A percentile compares a stretch with the other conserved stretches of the same genome.
These are phyloP conservation scores for Crotalus viridis DNA, from an alignment of 2,113 vertebrate species.

Conservation along the genomic window DNA sequence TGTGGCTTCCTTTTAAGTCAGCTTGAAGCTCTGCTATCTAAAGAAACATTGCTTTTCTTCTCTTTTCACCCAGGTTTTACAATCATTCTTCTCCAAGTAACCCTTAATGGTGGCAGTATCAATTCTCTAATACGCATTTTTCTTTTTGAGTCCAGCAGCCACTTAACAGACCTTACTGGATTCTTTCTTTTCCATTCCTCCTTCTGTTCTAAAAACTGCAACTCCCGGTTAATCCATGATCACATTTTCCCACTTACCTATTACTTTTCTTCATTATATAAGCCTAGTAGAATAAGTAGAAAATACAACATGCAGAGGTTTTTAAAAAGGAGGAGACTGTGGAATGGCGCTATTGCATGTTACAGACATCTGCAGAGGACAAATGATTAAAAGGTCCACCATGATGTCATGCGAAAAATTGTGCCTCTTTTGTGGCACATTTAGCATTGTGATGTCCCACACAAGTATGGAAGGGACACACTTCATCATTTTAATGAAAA, in stretches of 20 bases:
- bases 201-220: background rate
- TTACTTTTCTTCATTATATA: background rate
- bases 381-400: background rate
- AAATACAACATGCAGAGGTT: background rate
- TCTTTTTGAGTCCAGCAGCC: background rate
- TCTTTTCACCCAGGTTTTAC: background rate
- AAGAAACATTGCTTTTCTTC: background rate
- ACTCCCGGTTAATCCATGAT: background rate
- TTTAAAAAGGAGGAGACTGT: background rate
- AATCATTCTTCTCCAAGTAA: background rate
- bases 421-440: background rate
- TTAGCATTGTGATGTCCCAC: background rate
- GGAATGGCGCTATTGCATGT: background rate
- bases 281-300: background rate
- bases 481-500: background rate
- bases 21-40: background rate
- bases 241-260: background rate
- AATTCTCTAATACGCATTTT: background rate
- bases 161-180: background rate
- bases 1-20: background rate
- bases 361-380: background rate
- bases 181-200: background rate
- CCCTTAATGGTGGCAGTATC: background rate
- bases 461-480: background rate
- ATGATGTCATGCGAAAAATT: background rate